Percentiles rank a stretch among this genome's conserved stretches.
phyloP scores from a whole-genome alignment of 2,113 vertebrate species.

The Dendropsophus ebraccatus region DNA sequence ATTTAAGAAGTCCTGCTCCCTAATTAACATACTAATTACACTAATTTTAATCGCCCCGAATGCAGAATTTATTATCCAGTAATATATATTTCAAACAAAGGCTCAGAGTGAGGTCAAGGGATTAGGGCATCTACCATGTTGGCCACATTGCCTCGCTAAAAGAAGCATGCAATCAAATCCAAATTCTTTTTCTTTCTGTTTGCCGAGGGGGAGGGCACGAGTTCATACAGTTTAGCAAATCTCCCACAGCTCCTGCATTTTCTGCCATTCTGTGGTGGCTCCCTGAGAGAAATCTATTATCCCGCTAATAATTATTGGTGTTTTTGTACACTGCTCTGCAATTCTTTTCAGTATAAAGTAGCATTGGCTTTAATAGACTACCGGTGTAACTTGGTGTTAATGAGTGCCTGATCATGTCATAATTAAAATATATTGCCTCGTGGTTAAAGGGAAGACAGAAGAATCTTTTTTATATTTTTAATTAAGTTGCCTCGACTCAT shows the following conservation, averaged over 20 bases:
- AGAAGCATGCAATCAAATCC: conserved; percentile 53
- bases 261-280: conserved; percentile 31
- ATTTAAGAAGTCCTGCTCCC: conserved; percentile 14
- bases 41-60: conserved; percentile 36
- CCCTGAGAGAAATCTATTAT: conserved; percentile 56
- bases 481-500: neutral
- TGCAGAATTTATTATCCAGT: conserved; percentile 28
- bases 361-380: conserved; percentile 39
- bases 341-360: conserved; percentile 49
- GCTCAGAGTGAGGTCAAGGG: conserved; percentile 44
- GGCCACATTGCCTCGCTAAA: conserved; percentile 39
- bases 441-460: neutral
- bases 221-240: conserved; percentile 54
- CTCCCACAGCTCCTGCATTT: conserved; percentile 56
- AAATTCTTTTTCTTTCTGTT: conserved; percentile 56
- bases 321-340: conserved; percentile 46
- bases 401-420: neutral
- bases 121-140: conserved; percentile 41
- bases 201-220: conserved; percentile 44
- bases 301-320: conserved; percentile 57
- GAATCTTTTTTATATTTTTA: neutral
- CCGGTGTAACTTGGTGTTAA: conserved; percentile 26
- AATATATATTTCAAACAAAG: conserved; percentile 48
- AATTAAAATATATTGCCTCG: conserved; percentile 21
- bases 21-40: conserved; percentile 50